Evolutionary conservation across 2,797 vertebrate species (phyloP).

Genomic region (Hoplostethus atlanticus): DNA sequence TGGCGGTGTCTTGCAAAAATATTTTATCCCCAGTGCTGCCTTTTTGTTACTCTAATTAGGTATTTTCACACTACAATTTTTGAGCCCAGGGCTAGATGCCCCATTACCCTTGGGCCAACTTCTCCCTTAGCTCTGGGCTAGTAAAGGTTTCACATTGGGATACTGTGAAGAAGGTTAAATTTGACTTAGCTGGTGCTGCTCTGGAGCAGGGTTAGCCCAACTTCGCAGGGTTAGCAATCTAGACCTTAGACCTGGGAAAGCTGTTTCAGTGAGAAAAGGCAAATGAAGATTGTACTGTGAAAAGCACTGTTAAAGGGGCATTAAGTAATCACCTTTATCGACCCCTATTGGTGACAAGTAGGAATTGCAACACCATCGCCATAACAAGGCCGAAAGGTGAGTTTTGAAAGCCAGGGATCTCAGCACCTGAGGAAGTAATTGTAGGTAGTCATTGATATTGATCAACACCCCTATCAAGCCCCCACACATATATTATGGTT

Average conservation of each 20-base stretch:
- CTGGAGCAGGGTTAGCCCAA: background rate
- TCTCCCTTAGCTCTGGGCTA: background rate
- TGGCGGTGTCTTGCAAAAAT: background rate
- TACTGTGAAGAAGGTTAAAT: background rate
- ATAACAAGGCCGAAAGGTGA: slow-evolving; percentile 3
- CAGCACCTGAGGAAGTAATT: too few relatives aligned
- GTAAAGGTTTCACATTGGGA: background rate
- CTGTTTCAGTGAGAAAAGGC: too few relatives aligned
- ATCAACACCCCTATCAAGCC: too few relatives aligned
- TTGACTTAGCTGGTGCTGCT: background rate
- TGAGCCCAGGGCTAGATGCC: slow-evolving; percentile 18
- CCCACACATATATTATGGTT: too few relatives aligned
- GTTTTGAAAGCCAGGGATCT: too few relatives aligned
- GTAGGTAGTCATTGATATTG: too few relatives aligned
- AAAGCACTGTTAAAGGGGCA: background rate
- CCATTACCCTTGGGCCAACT: background rate
- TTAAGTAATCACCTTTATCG: slow-evolving; percentile 22
- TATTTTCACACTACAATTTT: slow-evolving; percentile 9
- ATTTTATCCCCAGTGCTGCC: slow-evolving; percentile 14
- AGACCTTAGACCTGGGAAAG: too few relatives aligned
- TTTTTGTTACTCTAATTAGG: slow-evolving; percentile 31
- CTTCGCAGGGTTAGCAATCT: too few relatives aligned
- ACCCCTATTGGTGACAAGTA: slow-evolving; percentile 15
- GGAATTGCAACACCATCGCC: background rate
- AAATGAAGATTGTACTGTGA: too few relatives aligned